Percentiles rank a stretch among this genome's conserved stretches.
Evolutionary conservation across 2,888 invertebrate genomes (phyloP).

Genomic region (Tanytarsus gracilentus): DNA sequence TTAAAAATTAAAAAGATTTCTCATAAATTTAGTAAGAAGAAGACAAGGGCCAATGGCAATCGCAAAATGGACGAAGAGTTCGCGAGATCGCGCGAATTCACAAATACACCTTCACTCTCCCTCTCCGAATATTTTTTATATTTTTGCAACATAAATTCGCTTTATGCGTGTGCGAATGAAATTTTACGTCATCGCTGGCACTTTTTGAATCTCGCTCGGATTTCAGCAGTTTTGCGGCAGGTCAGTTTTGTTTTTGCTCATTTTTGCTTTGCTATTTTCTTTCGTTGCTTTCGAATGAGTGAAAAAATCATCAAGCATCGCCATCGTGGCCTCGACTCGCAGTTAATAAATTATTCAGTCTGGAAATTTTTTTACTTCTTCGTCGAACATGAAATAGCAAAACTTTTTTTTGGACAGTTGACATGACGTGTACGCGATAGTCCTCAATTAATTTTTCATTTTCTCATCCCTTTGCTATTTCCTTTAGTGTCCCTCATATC

Average conservation of each 20-base stretch:
- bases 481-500: background rate
- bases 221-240: constrained; percentile 6
- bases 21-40: no score
- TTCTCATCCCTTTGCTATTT: background rate
- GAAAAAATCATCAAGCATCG: no score
- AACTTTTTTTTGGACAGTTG: constrained; percentile 19
- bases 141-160: no score
- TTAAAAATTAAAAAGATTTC: no score
- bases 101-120: no score
- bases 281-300: background rate
- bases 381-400: constrained; percentile 21
- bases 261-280: background rate
- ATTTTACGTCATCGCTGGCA: no score
- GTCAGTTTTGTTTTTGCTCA: constrained; percentile 10
- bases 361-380: background rate
- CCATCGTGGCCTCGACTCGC: background rate
- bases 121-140: no score
- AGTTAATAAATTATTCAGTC: constrained; percentile 15
- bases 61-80: no score
- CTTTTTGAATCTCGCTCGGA: no score
- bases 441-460: constrained; percentile 26
- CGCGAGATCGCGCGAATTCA: no score
- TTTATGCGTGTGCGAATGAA: no score
- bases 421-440: constrained; percentile 13
- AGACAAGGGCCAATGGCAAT: no score